These are phyloP conservation scores for Phalloptychus januarius DNA, from an alignment of 2,797 vertebrate genomes.

Conservation along the genomic window DNA sequence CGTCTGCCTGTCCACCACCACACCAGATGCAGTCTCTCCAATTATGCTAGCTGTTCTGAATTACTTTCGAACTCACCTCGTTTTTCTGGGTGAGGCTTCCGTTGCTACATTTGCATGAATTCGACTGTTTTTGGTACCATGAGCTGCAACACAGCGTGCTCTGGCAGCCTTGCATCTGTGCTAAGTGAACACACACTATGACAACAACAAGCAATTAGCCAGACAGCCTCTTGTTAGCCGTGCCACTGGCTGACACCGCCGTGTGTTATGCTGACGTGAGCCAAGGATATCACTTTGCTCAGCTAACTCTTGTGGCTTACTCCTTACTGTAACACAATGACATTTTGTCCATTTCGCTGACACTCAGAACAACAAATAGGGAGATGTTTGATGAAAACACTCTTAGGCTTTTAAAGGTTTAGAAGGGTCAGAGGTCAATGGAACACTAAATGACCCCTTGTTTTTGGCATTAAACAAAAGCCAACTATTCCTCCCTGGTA, in stretches of 20 bases:
- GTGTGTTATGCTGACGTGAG: conserved; percentile 43
- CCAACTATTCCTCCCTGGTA: neutral
- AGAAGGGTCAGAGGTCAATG: conserved; percentile 22
- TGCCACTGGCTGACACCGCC: conserved; percentile 58
- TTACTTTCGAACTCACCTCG: conserved; percentile 57
- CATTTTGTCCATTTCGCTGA: conserved; percentile 25
- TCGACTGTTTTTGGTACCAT: conserved; percentile 45
- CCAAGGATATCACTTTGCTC: conserved; percentile 48
- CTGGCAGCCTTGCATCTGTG: conserved; percentile 50
- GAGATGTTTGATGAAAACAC: conserved; percentile 16
- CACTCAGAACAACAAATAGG: conserved; percentile 6
- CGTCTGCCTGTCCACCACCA: conserved; percentile 53
- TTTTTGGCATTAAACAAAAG: conserved; percentile 19
- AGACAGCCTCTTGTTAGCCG: conserved; percentile 66
- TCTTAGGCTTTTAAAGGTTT: neutral
- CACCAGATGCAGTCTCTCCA: conserved; percentile 65
- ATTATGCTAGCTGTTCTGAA: conserved; percentile 71
- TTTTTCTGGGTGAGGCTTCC: conserved; percentile 45
- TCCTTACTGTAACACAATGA: conserved; percentile 40
- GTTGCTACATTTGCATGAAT: conserved; percentile 51
- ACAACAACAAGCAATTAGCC: conserved; percentile 73
- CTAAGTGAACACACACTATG: conserved; percentile 60
- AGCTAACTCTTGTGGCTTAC: conserved; percentile 24
- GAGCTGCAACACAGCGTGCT: conserved; percentile 18
- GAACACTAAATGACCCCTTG: neutral